Conservation (phyloP, 2,888 invertebrate species). For the Schizotus pectinicornis region DNA sequence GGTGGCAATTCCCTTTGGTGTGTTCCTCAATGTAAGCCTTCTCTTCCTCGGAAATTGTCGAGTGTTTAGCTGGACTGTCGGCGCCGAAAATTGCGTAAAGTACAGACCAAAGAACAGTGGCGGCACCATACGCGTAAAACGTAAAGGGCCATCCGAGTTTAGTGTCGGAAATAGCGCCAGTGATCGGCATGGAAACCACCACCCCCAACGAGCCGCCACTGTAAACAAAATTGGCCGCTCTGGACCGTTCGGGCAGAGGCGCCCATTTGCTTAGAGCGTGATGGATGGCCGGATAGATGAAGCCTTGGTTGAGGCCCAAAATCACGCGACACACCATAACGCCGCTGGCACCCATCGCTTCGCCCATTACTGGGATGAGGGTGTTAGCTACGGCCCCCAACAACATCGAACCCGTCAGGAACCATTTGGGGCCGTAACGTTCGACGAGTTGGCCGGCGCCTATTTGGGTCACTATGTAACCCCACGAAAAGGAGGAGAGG, state of each 20-base stretch:
- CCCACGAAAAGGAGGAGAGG: conserved; percentile 80
- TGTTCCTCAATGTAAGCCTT: conserved; percentile 62
- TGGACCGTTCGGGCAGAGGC: conserved; percentile 72
- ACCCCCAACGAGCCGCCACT: conserved; percentile 53
- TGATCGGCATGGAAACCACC: conserved; percentile 1
- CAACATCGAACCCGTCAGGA: conserved; percentile 64
- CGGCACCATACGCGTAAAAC: conserved; percentile 72
- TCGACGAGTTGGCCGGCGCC: conserved; percentile 74
- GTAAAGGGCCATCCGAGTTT: conserved; percentile 75
- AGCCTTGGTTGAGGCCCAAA: conserved; percentile 77
- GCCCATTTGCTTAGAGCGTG: conserved; percentile 77
- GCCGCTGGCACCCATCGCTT: conserved; percentile 64
- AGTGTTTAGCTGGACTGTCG: conserved; percentile 66
- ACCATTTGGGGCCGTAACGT: conserved; percentile 73
- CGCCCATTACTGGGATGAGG: conserved; percentile 70
- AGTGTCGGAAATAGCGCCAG: conserved; percentile 63
- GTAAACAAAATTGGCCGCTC: conserved; percentile 70
- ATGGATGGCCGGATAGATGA: conserved; percentile 73
- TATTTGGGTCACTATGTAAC: conserved; percentile 74
- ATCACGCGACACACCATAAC: conserved; percentile 70
- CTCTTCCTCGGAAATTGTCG: conserved; percentile 67
- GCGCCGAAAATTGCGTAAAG: conserved; percentile 67
- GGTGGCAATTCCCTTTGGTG: conserved; percentile 58
- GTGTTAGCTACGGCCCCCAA: conserved; percentile 69
- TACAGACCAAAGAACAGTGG: conserved; percentile 65